Evolutionary conservation across 2,888 invertebrate species (phyloP).

Genomic region (Harmothoe impar): DNA sequence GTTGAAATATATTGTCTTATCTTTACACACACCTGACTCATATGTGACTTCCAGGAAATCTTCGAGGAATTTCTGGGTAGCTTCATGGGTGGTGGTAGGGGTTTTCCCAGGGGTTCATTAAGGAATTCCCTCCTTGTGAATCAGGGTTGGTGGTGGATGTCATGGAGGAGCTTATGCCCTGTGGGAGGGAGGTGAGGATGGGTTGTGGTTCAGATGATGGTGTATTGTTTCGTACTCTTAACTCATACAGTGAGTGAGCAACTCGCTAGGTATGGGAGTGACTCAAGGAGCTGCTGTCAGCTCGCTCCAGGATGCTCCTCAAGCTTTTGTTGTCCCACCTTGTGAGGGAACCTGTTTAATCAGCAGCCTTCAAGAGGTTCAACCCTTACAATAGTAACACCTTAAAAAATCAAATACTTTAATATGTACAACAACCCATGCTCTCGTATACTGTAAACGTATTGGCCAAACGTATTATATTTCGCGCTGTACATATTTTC

Average conservation of each 20-base stretch:
- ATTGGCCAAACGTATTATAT: no score
- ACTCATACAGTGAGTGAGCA: background rate
- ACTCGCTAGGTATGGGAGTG: background rate
- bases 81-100: background rate
- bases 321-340: background rate
- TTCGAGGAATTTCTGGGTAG: background rate
- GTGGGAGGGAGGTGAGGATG: slow-evolving; percentile 14
- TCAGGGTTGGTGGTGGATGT: slow-evolving; percentile 33
- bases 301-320: background rate
- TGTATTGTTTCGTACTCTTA: background rate
- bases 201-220: slow-evolving; percentile 7
- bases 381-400: no score
- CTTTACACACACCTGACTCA: background rate
- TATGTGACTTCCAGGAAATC: background rate
- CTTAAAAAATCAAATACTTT: no score
- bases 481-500: no score
- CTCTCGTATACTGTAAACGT: no score
- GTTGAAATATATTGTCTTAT: no score
- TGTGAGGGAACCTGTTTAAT: background rate
- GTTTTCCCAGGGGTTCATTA: slow-evolving; percentile 5
- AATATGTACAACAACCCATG: no score
- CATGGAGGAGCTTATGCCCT: background rate
- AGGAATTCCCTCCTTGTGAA: slow-evolving; percentile 4
- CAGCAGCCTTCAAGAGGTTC: no score
- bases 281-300: background rate